Evolutionary conservation across 2,113 vertebrate species (phyloP), one percentile per base, ranked within the genome.

Genomic region (Podiceps cristatus): DNA sequence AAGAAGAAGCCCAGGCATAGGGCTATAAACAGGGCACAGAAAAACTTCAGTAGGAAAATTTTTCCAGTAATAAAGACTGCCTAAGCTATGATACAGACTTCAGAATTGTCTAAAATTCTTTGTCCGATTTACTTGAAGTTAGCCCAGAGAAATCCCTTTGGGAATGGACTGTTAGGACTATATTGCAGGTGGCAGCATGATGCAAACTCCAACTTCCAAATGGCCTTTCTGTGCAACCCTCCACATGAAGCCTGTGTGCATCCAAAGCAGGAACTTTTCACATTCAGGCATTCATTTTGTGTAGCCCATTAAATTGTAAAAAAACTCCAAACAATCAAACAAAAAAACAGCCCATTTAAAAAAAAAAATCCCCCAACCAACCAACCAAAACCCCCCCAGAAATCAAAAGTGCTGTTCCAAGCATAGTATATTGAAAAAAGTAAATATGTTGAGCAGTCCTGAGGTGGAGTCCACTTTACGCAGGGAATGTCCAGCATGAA

Each of bases 281-380:
- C 37, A 22, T 83, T 91, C 71, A 52, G 73, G 90, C 75, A 27
- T 50, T 40, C 79, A 82, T 44, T 96, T 91, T 75, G 52, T 5
- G 6, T 81, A 79, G 63, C 81, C 63, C 17, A 27, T 93, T 75
- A n/a, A 11, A 18, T 62, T 76, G 35, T 49, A 52, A 77, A 78
- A 60, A 72, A 74, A 55, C 37, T 37, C 37, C 37, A 37, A 37
- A 37, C 37, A 37, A 37, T 37, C 37, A 37, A 37, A 37, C 37
- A 37, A 37, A 37, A 37, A 37, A 7, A 7, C 37, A 37, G 9
- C 37, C 37, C 37, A 37, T 37, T 37, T 8, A 37, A 37, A 37
- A 37, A 37, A 37, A 37, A 37, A 37, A 37, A 37, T 37, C 37
- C 37, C 37, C 37, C 37, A n/a, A n/a, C n/a, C n/a, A n/a, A n/a